Evolutionary conservation across 1,140 invertebrate species (phyloP).

Genomic region (Sweltsa coloradensis): DNA sequence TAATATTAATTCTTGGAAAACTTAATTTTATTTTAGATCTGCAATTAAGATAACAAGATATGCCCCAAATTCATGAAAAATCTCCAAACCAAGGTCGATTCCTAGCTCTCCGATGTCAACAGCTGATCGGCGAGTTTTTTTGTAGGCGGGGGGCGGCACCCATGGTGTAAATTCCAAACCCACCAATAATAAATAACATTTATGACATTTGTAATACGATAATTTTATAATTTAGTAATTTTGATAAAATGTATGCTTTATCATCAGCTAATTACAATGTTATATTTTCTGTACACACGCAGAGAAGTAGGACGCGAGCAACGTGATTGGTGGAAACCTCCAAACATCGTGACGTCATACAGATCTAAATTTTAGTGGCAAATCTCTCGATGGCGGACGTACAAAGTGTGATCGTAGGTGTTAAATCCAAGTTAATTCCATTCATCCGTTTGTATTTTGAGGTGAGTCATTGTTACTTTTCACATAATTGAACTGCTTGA

Average conservation of each 20-base stretch:
- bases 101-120: too few species aligned
- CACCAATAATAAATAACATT: neutral
- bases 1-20: too few species aligned
- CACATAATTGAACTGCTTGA: neutral
- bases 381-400: conserved; percentile 6
- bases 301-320: neutral
- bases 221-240: neutral
- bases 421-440: neutral
- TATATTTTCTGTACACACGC: neutral
- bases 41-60: too few species aligned
- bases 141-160: neutral
- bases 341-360: conserved; percentile 14
- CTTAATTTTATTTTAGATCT: too few species aligned
- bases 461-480: neutral
- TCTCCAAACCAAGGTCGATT: too few species aligned
- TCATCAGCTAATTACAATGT: neutral
- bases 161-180: neutral
- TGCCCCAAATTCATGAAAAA: too few species aligned
- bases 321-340: neutral
- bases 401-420: neutral
- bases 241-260: neutral
- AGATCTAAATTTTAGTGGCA: conserved; percentile 17
- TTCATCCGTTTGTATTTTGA: neutral
- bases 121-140: too few species aligned
- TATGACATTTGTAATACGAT: neutral